Evolutionary conservation across 1,140 invertebrate genomes (phyloP).

Genomic region (Dryas iulia): DNA sequence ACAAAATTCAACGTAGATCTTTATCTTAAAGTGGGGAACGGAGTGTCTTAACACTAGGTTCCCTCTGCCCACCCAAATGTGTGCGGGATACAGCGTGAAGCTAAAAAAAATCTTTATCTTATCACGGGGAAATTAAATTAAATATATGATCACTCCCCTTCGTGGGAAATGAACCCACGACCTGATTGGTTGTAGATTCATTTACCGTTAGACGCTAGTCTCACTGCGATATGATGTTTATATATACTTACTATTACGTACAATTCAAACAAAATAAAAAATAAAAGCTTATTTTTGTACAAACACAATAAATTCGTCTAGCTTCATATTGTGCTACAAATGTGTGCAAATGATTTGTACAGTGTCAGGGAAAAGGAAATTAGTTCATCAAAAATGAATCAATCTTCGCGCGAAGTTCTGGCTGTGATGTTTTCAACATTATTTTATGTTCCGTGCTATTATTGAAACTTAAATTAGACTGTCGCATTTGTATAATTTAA

Average conservation of each 20-base stretch:
- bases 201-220: too few species aligned
- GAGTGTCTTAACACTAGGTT: background rate
- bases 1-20: too few species aligned
- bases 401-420: conserved; percentile 10
- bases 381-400: conserved; percentile 39
- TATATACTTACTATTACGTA: too few species aligned
- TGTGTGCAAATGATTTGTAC: conserved; percentile 13
- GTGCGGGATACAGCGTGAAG: background rate
- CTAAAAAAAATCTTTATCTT: background rate
- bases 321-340: conserved; percentile 1
- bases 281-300: background rate
- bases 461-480: too few species aligned
- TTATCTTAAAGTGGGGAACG: background rate
- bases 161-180: too few species aligned
- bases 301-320: background rate
- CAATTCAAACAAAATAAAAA: background rate
- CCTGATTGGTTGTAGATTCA: too few species aligned
- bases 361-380: conserved; percentile 28
- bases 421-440: background rate
- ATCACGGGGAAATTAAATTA: too few species aligned
- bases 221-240: too few species aligned
- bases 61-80: background rate
- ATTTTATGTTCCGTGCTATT: too few species aligned
- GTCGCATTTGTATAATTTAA: too few species aligned
- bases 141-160: too few species aligned